phyloP scores from a whole-genome alignment of 2,113 vertebrate species.

The Lynx canadensis region DNA sequence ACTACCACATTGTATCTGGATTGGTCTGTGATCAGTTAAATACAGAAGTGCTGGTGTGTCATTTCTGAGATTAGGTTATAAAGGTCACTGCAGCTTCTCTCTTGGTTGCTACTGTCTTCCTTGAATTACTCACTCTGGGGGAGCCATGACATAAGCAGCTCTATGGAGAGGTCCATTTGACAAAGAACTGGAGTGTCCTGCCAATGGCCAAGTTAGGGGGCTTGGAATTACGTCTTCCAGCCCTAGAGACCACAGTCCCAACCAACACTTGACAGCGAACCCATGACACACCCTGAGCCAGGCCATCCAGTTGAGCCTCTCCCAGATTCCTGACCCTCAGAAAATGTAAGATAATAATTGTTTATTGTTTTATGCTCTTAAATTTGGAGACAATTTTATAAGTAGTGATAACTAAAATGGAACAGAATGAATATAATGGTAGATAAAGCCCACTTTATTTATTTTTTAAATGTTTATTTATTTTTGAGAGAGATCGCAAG shows the following conservation, averaged over 20 bases:
- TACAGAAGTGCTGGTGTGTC: neutral
- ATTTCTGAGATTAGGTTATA: neutral
- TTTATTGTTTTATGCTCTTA: neutral
- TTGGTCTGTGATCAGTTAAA: neutral
- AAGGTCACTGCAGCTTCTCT: neutral
- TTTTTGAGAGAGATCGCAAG: too few species aligned
- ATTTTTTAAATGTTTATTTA: too few species aligned
- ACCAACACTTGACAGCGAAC: neutral
- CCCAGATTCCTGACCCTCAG: neutral
- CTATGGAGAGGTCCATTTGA: neutral
- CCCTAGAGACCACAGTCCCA: neutral
- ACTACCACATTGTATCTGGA: neutral
- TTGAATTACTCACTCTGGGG: neutral
- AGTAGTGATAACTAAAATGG: neutral
- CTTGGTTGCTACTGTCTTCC: neutral
- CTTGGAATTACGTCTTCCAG: neutral
- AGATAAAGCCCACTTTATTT: neutral
- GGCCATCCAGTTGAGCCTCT: neutral
- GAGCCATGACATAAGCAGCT: neutral
- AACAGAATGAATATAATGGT: neutral
- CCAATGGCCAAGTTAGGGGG: neutral
- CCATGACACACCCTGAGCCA: neutral
- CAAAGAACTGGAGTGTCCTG: neutral
- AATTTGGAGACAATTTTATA: neutral
- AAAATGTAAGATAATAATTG: slow-evolving; percentile 8